Percentiles rank a stretch among this genome's conserved stretches.
Evolutionary conservation across 2,888 invertebrate species (phyloP).

Genomic region (Oasisia sp.): DNA sequence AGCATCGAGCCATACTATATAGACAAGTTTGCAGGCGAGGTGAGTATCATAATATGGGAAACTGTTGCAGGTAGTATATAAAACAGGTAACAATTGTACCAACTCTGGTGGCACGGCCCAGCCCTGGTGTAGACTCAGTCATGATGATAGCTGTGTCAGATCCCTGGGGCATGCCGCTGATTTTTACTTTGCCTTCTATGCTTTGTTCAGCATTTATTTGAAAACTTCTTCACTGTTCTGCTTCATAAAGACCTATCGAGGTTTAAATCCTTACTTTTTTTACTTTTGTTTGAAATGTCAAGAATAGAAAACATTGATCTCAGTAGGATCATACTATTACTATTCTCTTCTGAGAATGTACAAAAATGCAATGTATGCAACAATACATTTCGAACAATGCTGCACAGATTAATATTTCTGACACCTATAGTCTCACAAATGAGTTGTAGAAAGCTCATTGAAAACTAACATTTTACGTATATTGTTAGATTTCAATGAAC

Average conservation of each 20-base stretch:
- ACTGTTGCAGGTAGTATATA: constrained; percentile 1
- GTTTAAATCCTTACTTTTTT: not conserved
- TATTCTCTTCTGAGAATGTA: not conserved
- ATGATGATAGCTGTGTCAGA: not conserved
- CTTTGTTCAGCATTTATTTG: not conserved
- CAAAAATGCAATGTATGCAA: too few relatives aligned
- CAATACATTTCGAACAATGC: not conserved
- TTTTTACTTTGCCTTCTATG: not conserved
- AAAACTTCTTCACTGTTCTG: not conserved
- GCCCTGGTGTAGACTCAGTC: not conserved
- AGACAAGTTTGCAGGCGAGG: too few relatives aligned
- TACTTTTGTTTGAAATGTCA: not conserved
- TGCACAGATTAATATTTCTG: not conserved
- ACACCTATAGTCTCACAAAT: not conserved
- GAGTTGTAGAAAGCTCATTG: not conserved
- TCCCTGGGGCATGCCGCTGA: not conserved
- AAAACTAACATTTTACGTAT: not conserved
- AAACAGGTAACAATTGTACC: not conserved
- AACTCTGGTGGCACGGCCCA: not conserved
- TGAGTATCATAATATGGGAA: too few relatives aligned
- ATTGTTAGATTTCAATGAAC: not conserved
- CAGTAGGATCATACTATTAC: too few relatives aligned
- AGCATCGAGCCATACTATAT: too few relatives aligned
- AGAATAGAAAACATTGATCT: not conserved
- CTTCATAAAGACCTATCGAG: not conserved